A percentile compares a stretch with the other conserved stretches of the same genome.
phyloP scores from a whole-genome alignment of 1,140 invertebrate species.

The Berghia stephanieae region DNA sequence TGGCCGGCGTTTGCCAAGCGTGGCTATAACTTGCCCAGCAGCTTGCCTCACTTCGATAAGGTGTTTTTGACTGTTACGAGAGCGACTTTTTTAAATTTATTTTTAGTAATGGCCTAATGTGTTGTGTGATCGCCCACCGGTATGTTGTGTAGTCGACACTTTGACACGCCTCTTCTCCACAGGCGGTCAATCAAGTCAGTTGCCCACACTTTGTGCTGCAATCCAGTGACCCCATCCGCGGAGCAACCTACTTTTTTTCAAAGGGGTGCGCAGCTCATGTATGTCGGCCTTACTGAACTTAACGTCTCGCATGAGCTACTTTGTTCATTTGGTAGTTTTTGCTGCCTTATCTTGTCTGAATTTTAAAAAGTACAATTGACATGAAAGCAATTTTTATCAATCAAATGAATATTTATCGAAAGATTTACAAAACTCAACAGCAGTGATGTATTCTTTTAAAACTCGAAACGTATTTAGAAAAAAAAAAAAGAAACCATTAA shows the following conservation, averaged over 20 bases:
- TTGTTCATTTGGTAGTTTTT: too few species aligned
- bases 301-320: constrained; percentile 34
- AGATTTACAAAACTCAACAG: neutral
- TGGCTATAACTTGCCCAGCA: too few species aligned
- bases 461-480: too few species aligned
- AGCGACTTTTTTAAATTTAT: constrained; percentile 14
- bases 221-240: constrained; percentile 54
- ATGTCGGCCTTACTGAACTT: constrained; percentile 45
- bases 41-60: constrained; percentile 30
- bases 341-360: constrained; percentile 12
- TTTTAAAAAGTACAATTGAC: neutral
- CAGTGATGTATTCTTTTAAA: neutral
- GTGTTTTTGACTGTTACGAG: constrained; percentile 23
- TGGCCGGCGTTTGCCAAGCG: constrained; percentile 37
- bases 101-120: constrained; percentile 26
- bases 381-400: neutral
- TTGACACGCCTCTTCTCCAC: constrained; percentile 46
- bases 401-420: neutral
- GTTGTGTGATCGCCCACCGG: constrained; percentile 48
- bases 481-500: too few species aligned
- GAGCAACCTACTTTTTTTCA: constrained; percentile 49
- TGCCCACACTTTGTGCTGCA: constrained; percentile 53
- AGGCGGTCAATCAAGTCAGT: constrained; percentile 57
- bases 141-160: too few species aligned
- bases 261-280: constrained; percentile 52